Evolutionary conservation across 2,797 vertebrate species (phyloP).

Genomic region (Alauda arvensis): DNA sequence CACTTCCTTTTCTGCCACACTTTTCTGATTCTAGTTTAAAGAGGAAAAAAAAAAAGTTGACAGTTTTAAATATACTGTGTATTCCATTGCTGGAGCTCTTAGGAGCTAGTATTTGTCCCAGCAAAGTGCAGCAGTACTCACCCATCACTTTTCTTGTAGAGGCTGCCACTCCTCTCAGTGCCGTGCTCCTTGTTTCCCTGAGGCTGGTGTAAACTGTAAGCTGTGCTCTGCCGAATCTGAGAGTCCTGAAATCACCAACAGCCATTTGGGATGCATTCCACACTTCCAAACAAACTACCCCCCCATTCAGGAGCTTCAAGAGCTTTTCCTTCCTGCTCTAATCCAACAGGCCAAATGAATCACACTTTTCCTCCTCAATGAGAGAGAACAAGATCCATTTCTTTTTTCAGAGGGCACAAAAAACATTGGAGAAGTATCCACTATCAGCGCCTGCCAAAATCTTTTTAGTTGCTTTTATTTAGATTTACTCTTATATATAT

Average conservation of each 20-base stretch:
- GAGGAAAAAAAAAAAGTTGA: neutral
- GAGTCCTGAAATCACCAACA: conserved; percentile 79
- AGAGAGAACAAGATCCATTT: neutral
- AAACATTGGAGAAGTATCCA: neutral
- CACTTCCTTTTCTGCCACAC: conserved; percentile 99
- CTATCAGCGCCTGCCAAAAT: neutral
- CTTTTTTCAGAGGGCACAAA: neutral
- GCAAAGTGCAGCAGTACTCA: conserved; percentile 53
- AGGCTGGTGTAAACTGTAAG: conserved; percentile 96
- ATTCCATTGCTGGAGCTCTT: neutral
- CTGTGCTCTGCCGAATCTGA: conserved; percentile 89
- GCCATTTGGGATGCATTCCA: neutral
- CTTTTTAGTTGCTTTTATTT: neutral
- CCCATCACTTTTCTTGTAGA: conserved; percentile 98
- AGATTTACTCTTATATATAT: neutral
- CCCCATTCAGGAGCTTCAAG: neutral
- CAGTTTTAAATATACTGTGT: neutral
- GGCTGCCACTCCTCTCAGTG: conserved; percentile 88
- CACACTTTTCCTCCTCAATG: neutral
- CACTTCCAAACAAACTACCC: neutral
- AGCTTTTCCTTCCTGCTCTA: neutral
- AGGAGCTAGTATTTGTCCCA: neutral
- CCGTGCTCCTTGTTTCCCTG: conserved; percentile 98
- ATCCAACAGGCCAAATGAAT: neutral
- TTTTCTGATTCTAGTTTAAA: conserved; percentile 86